Conservation (phyloP, 2,113 vertebrate species). For the Nothoprocta pentlandii region DNA sequence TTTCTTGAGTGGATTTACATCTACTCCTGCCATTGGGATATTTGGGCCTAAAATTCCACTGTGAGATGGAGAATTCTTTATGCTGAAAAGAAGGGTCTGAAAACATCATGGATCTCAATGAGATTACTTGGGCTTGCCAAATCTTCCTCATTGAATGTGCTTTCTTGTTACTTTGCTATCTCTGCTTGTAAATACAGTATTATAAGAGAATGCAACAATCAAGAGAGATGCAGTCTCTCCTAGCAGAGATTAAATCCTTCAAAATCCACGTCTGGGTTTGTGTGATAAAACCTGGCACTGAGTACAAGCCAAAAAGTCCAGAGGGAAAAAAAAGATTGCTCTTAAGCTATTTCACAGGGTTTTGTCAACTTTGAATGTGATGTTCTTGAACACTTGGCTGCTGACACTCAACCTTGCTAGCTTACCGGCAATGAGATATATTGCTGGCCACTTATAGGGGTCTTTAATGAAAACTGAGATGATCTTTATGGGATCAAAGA, state of each 20-base stretch:
- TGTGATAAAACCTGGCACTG: constrained; percentile 19
- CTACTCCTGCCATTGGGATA: background rate
- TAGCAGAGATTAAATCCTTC: constrained; percentile 21
- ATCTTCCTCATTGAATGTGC: background rate
- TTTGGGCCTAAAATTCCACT: background rate
- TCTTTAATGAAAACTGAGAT: constrained; percentile 67
- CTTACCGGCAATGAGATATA: constrained; percentile 51
- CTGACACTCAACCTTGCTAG: background rate
- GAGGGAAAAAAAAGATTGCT: background rate
- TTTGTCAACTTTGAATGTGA: background rate
- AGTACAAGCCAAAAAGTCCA: background rate
- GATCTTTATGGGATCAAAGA: constrained; percentile 71
- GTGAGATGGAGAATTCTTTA: background rate
- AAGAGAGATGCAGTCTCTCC: background rate
- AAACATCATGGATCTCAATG: background rate
- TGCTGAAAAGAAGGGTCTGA: background rate
- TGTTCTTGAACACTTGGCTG: background rate
- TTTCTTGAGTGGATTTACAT: background rate
- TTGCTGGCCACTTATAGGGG: constrained; percentile 48
- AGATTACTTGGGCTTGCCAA: constrained; percentile 7
- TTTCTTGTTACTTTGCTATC: background rate
- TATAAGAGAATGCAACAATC: constrained; percentile 8
- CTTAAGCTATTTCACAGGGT: background rate
- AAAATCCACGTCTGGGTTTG: constrained; percentile 34
- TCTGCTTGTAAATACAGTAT: constrained; percentile 25